These are phyloP conservation scores for Parazoanthus atlanticus DNA, from an alignment of 92 coral and sea anemone species.

Conservation along the genomic window DNA sequence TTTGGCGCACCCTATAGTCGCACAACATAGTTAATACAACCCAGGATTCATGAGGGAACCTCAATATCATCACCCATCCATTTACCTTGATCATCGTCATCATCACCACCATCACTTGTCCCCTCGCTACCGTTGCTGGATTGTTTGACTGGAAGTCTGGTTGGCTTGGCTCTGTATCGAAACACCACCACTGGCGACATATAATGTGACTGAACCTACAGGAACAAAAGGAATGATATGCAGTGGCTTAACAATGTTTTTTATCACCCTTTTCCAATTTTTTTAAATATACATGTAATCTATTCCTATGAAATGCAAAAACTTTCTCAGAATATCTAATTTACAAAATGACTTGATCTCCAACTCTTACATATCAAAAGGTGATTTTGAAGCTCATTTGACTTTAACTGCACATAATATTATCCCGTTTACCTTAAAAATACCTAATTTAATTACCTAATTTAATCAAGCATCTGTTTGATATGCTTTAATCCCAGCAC, in stretches of 20 bases:
- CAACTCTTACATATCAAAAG: too few relatives aligned
- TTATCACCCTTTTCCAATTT: background rate
- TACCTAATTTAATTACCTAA: too few relatives aligned
- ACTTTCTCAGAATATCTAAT: background rate
- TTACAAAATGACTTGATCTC: too few relatives aligned
- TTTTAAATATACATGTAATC: too few relatives aligned
- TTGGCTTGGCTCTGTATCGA: constrained; percentile 80
- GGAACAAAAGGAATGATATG: background rate
- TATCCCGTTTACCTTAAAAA: too few relatives aligned
- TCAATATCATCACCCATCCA: background rate
- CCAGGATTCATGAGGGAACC: background rate
- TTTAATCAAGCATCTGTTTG: too few relatives aligned
- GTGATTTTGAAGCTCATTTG: too few relatives aligned
- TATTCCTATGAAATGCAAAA: background rate
- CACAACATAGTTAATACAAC: too few relatives aligned
- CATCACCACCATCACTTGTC: constrained; percentile 68
- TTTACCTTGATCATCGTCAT: constrained; percentile 83
- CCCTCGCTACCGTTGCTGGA: constrained; percentile 40
- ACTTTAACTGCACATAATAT: too few relatives aligned
- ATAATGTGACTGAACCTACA: constrained; percentile 92
- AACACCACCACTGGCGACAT: constrained; percentile 91
- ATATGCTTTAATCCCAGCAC: too few relatives aligned
- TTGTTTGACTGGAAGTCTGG: constrained; percentile 42
- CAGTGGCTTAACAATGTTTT: background rate
- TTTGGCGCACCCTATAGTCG: too few relatives aligned